Percentiles rank a stretch among this genome's conserved stretches.
Evolutionary conservation across 2,113 vertebrate species (phyloP).

Genomic region (Mesitornis unicolor): DNA sequence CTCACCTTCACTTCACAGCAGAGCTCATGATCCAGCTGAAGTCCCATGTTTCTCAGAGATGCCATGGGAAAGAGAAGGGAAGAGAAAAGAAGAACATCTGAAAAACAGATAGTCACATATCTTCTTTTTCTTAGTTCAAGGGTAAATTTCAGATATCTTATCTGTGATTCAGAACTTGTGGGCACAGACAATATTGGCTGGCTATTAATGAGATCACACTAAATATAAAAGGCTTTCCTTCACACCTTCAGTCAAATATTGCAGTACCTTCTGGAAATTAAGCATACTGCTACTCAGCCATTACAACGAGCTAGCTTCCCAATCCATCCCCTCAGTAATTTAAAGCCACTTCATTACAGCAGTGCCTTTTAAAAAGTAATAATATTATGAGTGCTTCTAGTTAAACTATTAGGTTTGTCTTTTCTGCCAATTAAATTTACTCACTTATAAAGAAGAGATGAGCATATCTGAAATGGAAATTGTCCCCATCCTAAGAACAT

Average conservation of each 20-base stretch:
- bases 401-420: slow-evolving; percentile 31
- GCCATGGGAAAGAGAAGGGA: neutral
- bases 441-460: neutral
- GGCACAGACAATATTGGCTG: neutral
- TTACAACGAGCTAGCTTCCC: neutral
- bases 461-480: slow-evolving; percentile 1
- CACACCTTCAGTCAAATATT: neutral
- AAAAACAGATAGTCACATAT: neutral
- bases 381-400: slow-evolving; percentile 43
- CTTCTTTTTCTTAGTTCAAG: neutral
- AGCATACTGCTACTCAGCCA: neutral
- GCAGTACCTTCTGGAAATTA: neutral
- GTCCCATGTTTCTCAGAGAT: neutral
- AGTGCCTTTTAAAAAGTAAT: slow-evolving; percentile 34
- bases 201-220: neutral
- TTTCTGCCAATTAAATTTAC: slow-evolving; percentile 37
- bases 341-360: slow-evolving; percentile 33
- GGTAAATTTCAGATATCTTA: neutral
- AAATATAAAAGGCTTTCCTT: neutral
- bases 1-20: neutral
- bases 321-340: slow-evolving; percentile 21
- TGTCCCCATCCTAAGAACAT: neutral
- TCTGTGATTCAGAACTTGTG: neutral
- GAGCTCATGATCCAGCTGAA: neutral
- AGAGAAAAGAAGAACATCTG: neutral